Evolutionary conservation across 1,140 invertebrate species (phyloP), one percentile per base, ranked within the genome.

Genomic region (Andricus grossulariae): DNA sequence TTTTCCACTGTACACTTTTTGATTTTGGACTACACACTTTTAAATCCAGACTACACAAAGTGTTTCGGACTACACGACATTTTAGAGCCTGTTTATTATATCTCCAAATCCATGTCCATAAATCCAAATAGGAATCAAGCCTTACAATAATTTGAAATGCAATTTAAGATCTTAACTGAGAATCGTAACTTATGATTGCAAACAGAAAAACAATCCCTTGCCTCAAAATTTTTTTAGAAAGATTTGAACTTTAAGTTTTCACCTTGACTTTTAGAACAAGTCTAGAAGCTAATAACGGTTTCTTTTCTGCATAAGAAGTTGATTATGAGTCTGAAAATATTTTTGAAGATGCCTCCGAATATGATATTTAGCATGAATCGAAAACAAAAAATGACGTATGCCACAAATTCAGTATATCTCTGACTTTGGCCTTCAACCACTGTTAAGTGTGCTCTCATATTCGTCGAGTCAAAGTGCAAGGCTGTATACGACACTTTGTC

Each of bases 381-480:
- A 32, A 19, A 72, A 75, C 66, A 75, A 77, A 80, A 66, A 66
- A 39, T 66, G 60, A 8, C 51, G 73, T 75, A 52, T 74, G n/a
- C 70, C 60, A 70, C 19, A 11, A 45, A 57, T n/a, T 70, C 54
- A n/a, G 52, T 60, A 70, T 39, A 45, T 73, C 72, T 80, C 73
- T 74, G 54, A 54, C 50, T 77, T 80, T 75, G 79, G 66, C 75
- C 60, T 73, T 71, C 25, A 66, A 57, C 45, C 50, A 80, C 66
- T 73, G 75, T 74, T 74, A 76, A 79, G 49, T 50, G n/a, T 54
- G 55, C 72, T 77, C 52, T 50, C 39, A 54, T 74, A 75, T 72
- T 50, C 15, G 51, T 74, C 11, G 66, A 80, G 79, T 77, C 79
- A 75, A 80, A 77, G 79, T 80, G 75, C 75, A 80, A 80, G 75